These are phyloP conservation scores for Dolichotis patagonum DNA, from an alignment of 2,113 vertebrate species.

Conservation along the genomic window DNA sequence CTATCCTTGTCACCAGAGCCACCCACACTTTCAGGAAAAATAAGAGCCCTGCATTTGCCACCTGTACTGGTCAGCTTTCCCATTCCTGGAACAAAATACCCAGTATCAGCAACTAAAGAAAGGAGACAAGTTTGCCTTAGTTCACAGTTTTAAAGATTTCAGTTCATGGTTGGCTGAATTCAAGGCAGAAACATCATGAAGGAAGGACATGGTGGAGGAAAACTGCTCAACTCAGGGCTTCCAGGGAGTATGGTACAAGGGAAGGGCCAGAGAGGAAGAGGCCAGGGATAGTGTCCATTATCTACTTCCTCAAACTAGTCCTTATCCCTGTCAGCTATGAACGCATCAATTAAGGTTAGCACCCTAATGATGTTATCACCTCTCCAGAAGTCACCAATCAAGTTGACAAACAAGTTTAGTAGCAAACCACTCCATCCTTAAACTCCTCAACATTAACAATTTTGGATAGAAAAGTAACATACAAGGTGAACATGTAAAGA, in stretches of 20 bases:
- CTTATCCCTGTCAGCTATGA: neutral
- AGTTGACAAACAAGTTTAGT: neutral
- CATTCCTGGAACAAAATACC: neutral
- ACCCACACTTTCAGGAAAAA: neutral
- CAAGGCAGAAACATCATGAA: neutral
- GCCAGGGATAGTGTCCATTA: neutral
- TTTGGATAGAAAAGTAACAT: neutral
- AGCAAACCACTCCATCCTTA: neutral
- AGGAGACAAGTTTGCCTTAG: neutral
- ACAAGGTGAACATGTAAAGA: neutral
- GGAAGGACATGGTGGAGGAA: neutral
- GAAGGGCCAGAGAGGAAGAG: neutral
- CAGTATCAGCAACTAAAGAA: neutral
- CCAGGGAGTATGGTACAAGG: neutral
- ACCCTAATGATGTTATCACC: neutral
- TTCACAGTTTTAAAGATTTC: neutral
- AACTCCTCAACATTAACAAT: neutral
- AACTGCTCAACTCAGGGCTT: neutral
- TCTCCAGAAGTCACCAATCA: neutral
- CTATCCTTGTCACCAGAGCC: neutral
- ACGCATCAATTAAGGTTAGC: neutral
- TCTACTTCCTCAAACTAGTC: neutral
- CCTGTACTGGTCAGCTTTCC: neutral
- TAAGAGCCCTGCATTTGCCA: neutral
- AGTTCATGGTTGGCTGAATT: neutral